These are phyloP conservation scores for Brachyhypopomus occidentalis DNA, from an alignment of 2,113 vertebrate species.

Conservation along the genomic window DNA sequence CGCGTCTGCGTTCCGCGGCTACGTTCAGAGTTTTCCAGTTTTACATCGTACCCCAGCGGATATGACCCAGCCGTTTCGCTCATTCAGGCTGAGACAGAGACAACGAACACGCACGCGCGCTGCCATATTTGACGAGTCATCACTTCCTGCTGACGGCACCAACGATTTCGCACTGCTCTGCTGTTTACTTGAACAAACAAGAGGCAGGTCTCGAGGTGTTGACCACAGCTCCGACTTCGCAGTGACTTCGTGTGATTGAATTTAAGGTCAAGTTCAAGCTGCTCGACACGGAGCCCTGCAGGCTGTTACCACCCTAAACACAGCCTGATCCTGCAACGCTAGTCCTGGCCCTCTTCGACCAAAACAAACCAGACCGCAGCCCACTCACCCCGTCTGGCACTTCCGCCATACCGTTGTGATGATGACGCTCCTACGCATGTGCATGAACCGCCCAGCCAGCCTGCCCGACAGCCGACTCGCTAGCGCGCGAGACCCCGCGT, in stretches of 20 bases:
- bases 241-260: background rate
- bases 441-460: background rate
- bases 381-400: conserved; percentile 46
- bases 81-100: too few species aligned
- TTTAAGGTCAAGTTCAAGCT: conserved; percentile 35
- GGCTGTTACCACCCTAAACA: background rate
- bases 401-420: conserved; percentile 46
- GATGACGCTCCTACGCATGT: conserved; percentile 12
- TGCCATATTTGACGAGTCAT: too few species aligned
- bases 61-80: too few species aligned
- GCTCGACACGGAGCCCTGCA: background rate
- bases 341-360: background rate
- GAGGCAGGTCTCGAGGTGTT: too few species aligned
- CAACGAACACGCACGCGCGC: too few species aligned
- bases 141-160: too few species aligned
- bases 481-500: too few species aligned
- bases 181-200: background rate
- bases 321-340: conserved; percentile 10
- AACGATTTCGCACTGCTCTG: too few species aligned
- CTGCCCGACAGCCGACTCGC: too few species aligned
- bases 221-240: background rate
- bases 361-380: background rate
- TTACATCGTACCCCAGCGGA: too few species aligned
- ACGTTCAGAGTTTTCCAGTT: too few species aligned
- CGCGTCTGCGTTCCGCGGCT: too few species aligned